Conservation (phyloP, 2,888 invertebrate species). For the Scaptomyza polygonia region DNA sequence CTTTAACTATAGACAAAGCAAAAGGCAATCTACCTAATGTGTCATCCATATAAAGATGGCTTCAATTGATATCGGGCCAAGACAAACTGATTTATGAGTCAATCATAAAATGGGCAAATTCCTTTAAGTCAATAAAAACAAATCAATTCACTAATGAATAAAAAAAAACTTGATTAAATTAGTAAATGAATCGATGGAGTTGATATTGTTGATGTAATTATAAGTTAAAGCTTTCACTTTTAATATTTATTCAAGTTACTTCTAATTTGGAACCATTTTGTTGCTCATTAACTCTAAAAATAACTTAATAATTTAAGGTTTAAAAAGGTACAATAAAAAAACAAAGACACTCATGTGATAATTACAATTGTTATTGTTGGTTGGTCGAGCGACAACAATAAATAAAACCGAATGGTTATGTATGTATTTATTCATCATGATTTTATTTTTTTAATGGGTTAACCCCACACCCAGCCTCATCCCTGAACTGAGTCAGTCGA, state of each 20-base stretch:
- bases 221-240: no score
- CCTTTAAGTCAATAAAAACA: background rate
- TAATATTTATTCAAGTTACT: no score
- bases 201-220: no score
- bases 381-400: conserved; percentile 31
- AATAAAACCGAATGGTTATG: conserved; percentile 32
- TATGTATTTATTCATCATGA: background rate
- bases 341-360: conserved; percentile 13
- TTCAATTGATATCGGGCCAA: conserved; percentile 28
- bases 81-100: conserved; percentile 40
- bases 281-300: conserved; percentile 28
- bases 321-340: conserved; percentile 29
- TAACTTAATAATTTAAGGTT: conserved; percentile 45
- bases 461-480: background rate
- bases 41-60: conserved; percentile 49
- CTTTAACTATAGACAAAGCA: conserved; percentile 45
- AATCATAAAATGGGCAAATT: conserved; percentile 10
- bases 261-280: no score
- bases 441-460: conserved; percentile 33
- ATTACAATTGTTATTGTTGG: conserved; percentile 36
- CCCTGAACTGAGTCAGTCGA: conserved; percentile 3
- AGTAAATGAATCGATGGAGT: no score
- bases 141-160: no score
- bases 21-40: conserved; percentile 38
- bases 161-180: no score